Evolutionary conservation across 92 coral and sea anemone species (phyloP).

Genomic region (Zoanthus sansibaricus): DNA sequence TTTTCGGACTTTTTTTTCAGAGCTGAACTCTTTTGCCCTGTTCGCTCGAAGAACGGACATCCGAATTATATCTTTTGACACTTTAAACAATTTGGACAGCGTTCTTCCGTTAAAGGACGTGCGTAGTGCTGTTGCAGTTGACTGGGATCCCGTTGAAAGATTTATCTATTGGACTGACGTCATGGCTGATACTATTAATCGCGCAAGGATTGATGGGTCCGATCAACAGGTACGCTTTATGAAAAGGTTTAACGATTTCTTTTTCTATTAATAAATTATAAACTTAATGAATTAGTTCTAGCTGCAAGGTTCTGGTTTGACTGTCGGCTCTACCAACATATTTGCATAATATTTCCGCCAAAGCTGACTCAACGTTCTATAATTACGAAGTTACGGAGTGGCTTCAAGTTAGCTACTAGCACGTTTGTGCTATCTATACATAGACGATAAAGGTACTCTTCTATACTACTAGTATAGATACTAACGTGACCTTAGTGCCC

Average conservation of each 20-base stretch:
- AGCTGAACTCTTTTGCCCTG: conserved; percentile 47
- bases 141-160: conserved; percentile 59
- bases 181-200: conserved; percentile 53
- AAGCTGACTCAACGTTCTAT: no score
- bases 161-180: conserved; percentile 69
- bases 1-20: conserved; percentile 13
- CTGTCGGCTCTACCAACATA: no score
- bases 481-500: no score
- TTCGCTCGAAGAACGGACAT: conserved; percentile 62
- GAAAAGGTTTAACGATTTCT: not conserved
- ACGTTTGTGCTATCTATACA: no score
- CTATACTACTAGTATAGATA: no score
- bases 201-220: conserved; percentile 65
- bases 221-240: conserved; percentile 31
- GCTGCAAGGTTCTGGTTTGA: no score
- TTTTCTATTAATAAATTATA: no score
- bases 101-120: conserved; percentile 56
- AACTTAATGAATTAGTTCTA: no score
- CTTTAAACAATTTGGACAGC: conserved; percentile 50
- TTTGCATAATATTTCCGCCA: no score
- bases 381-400: no score
- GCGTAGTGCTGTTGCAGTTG: conserved; percentile 58
- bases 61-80: conserved; percentile 56
- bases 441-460: no score
- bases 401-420: no score